phyloP scores from a whole-genome alignment of 2,888 invertebrate species.

The Lordiphosa andalusiaca region DNA sequence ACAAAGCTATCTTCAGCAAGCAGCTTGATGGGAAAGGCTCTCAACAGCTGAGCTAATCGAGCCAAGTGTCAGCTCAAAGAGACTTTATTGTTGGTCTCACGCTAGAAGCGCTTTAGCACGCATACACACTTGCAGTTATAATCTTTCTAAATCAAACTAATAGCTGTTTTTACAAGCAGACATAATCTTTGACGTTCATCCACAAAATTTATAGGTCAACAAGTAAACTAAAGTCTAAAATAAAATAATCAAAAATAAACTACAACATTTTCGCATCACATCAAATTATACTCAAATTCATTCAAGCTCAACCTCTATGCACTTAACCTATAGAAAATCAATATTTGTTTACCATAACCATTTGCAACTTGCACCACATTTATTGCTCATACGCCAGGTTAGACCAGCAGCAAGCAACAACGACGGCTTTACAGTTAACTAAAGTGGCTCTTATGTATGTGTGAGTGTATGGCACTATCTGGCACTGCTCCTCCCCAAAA shows the following conservation, averaged over 20 bases:
- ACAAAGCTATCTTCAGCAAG: too few relatives aligned
- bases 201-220: neutral
- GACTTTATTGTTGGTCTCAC: too few relatives aligned
- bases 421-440: slow-evolving; percentile 47
- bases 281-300: neutral
- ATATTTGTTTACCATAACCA: slow-evolving; percentile 24
- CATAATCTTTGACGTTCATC: slow-evolving; percentile 18
- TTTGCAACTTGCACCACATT: slow-evolving; percentile 35
- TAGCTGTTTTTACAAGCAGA: slow-evolving; percentile 27
- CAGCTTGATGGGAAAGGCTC: too few relatives aligned
- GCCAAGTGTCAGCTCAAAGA: too few relatives aligned
- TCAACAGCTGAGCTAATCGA: too few relatives aligned
- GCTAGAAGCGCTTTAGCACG: too few relatives aligned
- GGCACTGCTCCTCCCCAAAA: slow-evolving; percentile 1
- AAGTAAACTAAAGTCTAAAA: neutral
- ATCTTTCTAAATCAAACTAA: slow-evolving; percentile 26
- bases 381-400: slow-evolving; percentile 50
- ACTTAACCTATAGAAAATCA: slow-evolving; percentile 3
- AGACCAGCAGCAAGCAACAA: slow-evolving; percentile 13
- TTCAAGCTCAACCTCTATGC: neutral
- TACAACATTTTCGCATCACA: too few relatives aligned
- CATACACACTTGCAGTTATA: too few relatives aligned
- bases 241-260: too few relatives aligned
- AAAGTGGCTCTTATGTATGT: slow-evolving; percentile 31
- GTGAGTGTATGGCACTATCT: slow-evolving; percentile 32